A percentile compares a stretch with the other conserved stretches of the same genome.
phyloP scores from a whole-genome alignment of 2,797 vertebrate species.

The Diplodus puntazzo region DNA sequence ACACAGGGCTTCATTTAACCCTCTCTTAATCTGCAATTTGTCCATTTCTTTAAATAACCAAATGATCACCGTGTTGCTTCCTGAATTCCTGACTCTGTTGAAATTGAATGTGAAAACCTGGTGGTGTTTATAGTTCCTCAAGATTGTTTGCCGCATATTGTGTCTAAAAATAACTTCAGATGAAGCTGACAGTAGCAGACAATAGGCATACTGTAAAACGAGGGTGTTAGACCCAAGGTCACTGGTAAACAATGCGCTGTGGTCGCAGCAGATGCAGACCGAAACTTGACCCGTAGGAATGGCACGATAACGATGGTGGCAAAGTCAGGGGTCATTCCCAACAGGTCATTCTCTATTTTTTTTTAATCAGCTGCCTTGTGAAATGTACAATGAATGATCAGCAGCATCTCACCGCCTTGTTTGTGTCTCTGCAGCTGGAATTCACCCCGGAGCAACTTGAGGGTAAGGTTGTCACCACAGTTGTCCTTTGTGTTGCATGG shows the following conservation, averaged over 20 bases:
- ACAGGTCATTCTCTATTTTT: neutral
- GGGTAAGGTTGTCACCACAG: slow-evolving; percentile 74
- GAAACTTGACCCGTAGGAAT: slow-evolving; percentile 67
- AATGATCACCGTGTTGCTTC: neutral
- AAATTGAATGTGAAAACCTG: slow-evolving; percentile 1
- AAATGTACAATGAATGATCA: neutral
- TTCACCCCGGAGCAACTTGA: slow-evolving; percentile 88
- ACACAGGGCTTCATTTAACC: neutral
- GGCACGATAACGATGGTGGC: neutral
- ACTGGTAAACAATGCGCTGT: slow-evolving; percentile 47
- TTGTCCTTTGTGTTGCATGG: slow-evolving; percentile 44
- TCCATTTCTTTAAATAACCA: neutral
- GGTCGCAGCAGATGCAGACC: slow-evolving; percentile 29
- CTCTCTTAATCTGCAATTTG: neutral
- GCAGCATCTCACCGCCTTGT: slow-evolving; percentile 30
- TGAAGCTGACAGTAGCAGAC: slow-evolving; percentile 38
- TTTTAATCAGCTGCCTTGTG: neutral
- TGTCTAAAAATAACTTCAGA: slow-evolving; percentile 51
- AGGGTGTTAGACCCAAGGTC: slow-evolving; percentile 71
- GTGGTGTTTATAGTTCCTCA: slow-evolving; percentile 14
- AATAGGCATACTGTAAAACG: slow-evolving; percentile 13
- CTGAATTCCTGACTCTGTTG: neutral
- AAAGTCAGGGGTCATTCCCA: neutral
- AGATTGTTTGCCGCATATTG: neutral
- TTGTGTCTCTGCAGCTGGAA: slow-evolving; percentile 81